These are phyloP conservation scores for Oscheius sp. DNA, from an alignment of 2,888 invertebrate genomes.

Conservation along the genomic window DNA sequence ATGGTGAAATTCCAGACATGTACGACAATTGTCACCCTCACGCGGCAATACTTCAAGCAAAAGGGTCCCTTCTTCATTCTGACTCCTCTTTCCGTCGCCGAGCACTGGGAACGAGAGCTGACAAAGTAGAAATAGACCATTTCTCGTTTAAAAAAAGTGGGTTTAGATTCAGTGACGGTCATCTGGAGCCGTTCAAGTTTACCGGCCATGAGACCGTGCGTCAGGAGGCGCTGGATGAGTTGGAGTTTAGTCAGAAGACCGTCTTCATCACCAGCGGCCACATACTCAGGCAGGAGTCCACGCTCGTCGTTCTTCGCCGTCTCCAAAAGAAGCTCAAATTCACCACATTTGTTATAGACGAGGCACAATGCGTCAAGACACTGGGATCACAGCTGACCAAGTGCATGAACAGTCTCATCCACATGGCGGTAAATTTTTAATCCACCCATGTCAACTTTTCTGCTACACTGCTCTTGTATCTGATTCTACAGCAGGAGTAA, in stretches of 20 bases:
- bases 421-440: no score
- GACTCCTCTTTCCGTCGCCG: constrained; percentile 25
- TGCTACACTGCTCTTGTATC: no score
- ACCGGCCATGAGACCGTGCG: constrained; percentile 23
- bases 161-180: constrained; percentile 39
- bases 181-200: constrained; percentile 27
- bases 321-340: constrained; percentile 13
- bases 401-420: not conserved
- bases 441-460: no score
- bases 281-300: not conserved
- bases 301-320: not conserved
- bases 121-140: not conserved
- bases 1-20: no score
- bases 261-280: constrained; percentile 38
- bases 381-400: constrained; percentile 26
- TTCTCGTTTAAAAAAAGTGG: not conserved
- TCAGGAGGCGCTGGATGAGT: not conserved
- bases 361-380: constrained; percentile 41
- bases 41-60: no score
- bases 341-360: constrained; percentile 37
- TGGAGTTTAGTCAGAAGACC: constrained; percentile 1
- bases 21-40: no score
- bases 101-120: constrained; percentile 29
- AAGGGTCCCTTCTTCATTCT: no score
- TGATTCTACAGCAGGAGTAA: no score